phyloP scores from a whole-genome alignment of 2,888 invertebrate genomes.

The Flexamia atlantica region DNA sequence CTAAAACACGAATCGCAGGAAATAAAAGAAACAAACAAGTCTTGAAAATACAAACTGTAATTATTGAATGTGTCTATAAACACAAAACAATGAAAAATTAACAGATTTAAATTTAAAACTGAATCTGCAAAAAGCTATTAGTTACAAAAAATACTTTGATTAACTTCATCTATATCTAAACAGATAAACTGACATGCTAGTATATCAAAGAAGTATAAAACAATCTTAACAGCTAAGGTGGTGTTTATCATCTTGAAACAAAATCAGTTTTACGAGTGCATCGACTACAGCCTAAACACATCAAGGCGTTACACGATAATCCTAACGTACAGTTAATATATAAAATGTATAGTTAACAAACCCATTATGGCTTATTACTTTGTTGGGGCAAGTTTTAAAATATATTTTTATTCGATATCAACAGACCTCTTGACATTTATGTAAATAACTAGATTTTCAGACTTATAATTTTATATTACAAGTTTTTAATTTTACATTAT shows the following conservation, averaged over 20 bases:
- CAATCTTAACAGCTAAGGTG: conserved; percentile 41
- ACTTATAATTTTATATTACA: conserved; percentile 29
- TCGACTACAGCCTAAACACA: conserved; percentile 31
- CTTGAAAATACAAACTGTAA: conserved; percentile 16
- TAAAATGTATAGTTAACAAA: not conserved
- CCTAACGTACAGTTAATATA: conserved; percentile 3
- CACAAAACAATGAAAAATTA: conserved; percentile 9
- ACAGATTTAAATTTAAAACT: conserved; percentile 2
- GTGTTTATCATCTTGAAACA: conserved; percentile 47
- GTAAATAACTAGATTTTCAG: conserved; percentile 32
- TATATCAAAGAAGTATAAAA: conserved; percentile 46
- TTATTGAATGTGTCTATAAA: conserved; percentile 10
- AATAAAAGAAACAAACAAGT: not conserved
- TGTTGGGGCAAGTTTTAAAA: conserved; percentile 16
- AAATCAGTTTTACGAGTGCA: conserved; percentile 50
- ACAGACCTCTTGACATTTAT: not conserved
- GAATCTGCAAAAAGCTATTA: conserved; percentile 22
- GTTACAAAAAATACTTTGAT: conserved; percentile 24
- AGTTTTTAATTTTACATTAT: too few relatives aligned
- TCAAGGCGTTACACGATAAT: conserved; percentile 29
- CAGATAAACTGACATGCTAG: conserved; percentile 30
- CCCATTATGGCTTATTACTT: not conserved
- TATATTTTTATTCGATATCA: not conserved
- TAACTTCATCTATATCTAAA: conserved; percentile 18
- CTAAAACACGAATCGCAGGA: too few relatives aligned